phyloP scores from a whole-genome alignment of 2,797 vertebrate genomes.

The Vultur gryphus region DNA sequence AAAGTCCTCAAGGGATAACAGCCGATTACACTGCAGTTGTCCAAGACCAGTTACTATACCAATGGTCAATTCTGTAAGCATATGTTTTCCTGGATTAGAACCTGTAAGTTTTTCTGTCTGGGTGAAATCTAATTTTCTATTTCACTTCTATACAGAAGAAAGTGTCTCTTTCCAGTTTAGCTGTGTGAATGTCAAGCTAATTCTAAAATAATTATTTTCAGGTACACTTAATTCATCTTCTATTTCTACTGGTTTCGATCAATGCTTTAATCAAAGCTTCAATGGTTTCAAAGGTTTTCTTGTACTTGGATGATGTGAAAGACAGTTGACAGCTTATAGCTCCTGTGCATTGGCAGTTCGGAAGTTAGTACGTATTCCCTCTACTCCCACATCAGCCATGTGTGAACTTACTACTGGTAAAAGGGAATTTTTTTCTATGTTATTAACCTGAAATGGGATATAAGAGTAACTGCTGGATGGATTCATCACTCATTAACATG shows the following conservation, averaged over 20 bases:
- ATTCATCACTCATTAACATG: neutral
- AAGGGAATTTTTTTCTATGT: neutral
- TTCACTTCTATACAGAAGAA: neutral
- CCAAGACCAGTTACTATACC: neutral
- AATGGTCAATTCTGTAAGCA: neutral
- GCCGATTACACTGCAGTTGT: neutral
- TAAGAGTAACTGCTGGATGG: neutral
- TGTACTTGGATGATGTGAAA: neutral
- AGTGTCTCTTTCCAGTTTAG: neutral
- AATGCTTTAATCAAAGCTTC: neutral
- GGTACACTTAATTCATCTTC: neutral
- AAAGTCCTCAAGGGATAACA: neutral
- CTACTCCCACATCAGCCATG: neutral
- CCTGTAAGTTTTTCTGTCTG: neutral
- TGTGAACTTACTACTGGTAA: neutral
- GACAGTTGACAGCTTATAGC: neutral
- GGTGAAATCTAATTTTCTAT: neutral
- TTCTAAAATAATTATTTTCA: neutral
- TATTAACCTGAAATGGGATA: neutral
- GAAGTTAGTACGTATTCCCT: neutral
- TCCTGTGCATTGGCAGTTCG: fast-evolving
- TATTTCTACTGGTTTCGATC: neutral
- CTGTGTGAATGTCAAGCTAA: neutral
- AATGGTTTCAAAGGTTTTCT: neutral
- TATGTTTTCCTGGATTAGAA: neutral